phyloP scores from a whole-genome alignment of 2,888 invertebrate species.

The Pheosia tremula region DNA sequence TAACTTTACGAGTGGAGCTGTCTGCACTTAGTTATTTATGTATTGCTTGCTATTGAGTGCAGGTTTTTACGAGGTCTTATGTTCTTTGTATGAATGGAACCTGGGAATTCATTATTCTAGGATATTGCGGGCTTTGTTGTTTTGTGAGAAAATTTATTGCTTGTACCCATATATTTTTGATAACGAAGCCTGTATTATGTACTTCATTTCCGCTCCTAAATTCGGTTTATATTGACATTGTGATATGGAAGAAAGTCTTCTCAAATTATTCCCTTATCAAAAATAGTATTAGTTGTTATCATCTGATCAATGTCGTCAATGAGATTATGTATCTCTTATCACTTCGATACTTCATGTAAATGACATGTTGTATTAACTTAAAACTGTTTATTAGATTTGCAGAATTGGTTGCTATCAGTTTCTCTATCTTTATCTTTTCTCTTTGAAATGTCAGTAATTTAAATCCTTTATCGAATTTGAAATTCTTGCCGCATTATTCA shows the following conservation, averaged over 20 bases:
- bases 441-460: constrained; percentile 2
- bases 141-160: no score
- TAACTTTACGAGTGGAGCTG: not conserved
- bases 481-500: no score
- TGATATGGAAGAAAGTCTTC: not conserved
- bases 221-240: no score
- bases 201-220: no score
- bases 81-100: no score
- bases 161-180: no score
- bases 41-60: no score
- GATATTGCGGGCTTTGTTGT: no score
- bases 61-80: no score
- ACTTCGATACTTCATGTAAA: not conserved
- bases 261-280: not conserved
- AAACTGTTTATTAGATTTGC: not conserved
- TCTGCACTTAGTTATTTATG: not conserved
- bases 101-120: no score
- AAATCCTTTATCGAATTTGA: no score
- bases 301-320: constrained; percentile 3
- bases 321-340: constrained; percentile 5
- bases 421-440: not conserved
- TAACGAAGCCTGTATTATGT: no score
- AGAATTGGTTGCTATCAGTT: not conserved
- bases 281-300: not conserved
- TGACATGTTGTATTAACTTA: not conserved